phyloP scores from a whole-genome alignment of 2,113 vertebrate species.

The Pachyramphus minor region DNA sequence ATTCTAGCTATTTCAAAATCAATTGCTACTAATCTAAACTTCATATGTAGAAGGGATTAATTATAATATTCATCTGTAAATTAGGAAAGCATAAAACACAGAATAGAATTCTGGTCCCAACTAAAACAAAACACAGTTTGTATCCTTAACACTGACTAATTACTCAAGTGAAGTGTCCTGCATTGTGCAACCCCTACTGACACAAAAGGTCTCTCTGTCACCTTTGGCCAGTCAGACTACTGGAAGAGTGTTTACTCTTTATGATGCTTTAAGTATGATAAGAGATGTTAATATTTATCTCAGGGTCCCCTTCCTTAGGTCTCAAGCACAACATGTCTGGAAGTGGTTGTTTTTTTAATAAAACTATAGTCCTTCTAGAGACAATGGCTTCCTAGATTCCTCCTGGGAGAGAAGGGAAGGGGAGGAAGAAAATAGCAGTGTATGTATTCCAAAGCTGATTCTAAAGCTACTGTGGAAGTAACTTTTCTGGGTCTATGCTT shows the following conservation, averaged over 20 bases:
- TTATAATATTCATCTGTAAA: not conserved
- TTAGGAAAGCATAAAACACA: not conserved
- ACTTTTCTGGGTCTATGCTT: not conserved
- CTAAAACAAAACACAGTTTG: not conserved
- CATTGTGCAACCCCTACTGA: not conserved
- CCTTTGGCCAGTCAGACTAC: not conserved
- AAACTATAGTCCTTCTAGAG: not conserved
- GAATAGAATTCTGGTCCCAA: not conserved
- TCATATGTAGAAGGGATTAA: not conserved
- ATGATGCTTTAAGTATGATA: not conserved
- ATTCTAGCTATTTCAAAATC: not conserved
- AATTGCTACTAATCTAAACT: not conserved
- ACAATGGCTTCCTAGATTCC: not conserved
- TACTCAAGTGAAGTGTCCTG: not conserved
- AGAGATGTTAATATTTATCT: not conserved
- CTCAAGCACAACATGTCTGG: not conserved
- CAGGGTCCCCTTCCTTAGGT: not conserved
- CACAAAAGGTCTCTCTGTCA: not conserved
- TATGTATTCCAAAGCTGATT: not conserved
- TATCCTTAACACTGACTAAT: not conserved
- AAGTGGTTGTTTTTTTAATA: not conserved
- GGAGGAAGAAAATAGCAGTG: not conserved
- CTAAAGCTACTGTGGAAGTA: not conserved
- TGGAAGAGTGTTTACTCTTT: not conserved
- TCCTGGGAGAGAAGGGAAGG: not conserved